phyloP scores from a whole-genome alignment of 1,140 invertebrate species.

The Lucilia cuprina region DNA sequence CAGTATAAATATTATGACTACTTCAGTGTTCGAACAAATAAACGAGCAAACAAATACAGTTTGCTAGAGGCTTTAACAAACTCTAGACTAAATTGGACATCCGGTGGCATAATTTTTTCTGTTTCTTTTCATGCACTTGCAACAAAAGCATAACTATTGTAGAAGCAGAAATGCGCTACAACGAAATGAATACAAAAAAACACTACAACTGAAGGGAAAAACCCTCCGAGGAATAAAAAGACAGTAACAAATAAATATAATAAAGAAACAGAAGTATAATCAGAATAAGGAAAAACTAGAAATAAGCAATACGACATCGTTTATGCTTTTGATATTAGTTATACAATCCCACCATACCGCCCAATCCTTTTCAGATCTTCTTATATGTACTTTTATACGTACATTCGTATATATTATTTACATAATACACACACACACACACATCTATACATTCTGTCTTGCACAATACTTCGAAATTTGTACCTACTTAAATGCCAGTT shows the following conservation, averaged over 20 bases:
- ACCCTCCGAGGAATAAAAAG: neutral
- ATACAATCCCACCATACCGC: neutral
- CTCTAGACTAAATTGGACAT: constrained; percentile 34
- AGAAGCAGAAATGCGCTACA: neutral
- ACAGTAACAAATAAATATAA: neutral
- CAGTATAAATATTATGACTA: neutral
- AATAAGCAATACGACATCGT: neutral
- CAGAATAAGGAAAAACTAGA: neutral
- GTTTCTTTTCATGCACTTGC: neutral
- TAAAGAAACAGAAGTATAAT: neutral
- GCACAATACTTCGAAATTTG: no score
- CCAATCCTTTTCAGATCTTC: neutral
- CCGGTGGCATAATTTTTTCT: constrained; percentile 26
- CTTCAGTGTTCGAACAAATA: neutral
- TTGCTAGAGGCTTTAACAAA: neutral
- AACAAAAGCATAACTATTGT: neutral
- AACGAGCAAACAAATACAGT: neutral
- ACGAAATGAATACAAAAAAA: neutral
- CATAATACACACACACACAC: no score
- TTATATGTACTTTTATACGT: neutral
- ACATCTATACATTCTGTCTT: no score
- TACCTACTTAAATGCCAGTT: no score
- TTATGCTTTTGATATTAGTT: neutral
- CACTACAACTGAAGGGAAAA: neutral
- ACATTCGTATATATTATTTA: no score